Evolutionary conservation across 1,140 invertebrate genomes (phyloP), one percentile per base, ranked within the genome.

Genomic region (Magallana angulata): DNA sequence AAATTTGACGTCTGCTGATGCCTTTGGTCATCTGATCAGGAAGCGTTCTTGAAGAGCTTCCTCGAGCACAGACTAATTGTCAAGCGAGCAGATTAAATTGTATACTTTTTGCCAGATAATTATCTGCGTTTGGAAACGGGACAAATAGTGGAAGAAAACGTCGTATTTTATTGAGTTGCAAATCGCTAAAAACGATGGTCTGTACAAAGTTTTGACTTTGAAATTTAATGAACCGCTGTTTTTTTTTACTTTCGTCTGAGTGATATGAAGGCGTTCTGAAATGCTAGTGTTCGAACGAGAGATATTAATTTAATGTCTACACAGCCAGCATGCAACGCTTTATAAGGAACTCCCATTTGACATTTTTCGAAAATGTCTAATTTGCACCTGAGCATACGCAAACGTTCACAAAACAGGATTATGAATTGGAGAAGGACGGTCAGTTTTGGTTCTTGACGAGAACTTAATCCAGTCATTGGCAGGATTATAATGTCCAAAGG

Each of bases 81-180:
- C 68, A 76, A 12, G 36, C 68, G 24, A 30, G 5, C 68, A 30
- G 68, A 76, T 76, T 76, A 76, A 30, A 76, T 76, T 76, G 30
- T 71, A 24, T 76, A 30, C 36, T 48, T 48, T 18, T 76, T 11
- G 24, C 14, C 68, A 30, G 18, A 76, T 76, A 48, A 48, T 48
- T 48, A 48, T 48, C 36, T 48, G 36, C 36, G 36, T 48, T 48
- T 48, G 36, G 36, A 48, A 48, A 48, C 36, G 5, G 36, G 36
- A 48, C 36, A 48, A 48, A 48, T 48, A 48, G 36, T 48, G 36
- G 36, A 48, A 48, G 36, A 4, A 48, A 4, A 4, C 36, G 36
- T 48, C 5, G 68, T 24, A 18, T 76, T 76, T 76, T 18, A 76
- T 76, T 48, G 68, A 76, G 24, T 36, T 68, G 68, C 14, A 3